Percentiles rank a stretch among this genome's conserved stretches.
Evolutionary conservation across 2,797 vertebrate species (phyloP).

Genomic region (Spatula versicolor): DNA sequence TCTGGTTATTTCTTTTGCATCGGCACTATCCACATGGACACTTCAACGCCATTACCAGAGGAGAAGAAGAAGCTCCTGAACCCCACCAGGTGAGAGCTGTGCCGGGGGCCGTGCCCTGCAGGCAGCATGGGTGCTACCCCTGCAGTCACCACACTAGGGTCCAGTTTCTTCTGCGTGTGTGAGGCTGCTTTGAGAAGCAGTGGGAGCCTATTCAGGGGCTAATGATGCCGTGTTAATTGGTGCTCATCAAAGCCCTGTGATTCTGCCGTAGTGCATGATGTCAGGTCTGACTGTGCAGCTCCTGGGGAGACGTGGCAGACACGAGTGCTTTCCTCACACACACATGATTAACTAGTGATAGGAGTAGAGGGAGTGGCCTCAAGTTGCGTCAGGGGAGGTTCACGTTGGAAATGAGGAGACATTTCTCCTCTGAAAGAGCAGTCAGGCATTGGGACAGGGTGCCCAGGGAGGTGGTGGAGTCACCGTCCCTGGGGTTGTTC

Average conservation of each 20-base stretch:
- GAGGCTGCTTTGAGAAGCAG: background rate
- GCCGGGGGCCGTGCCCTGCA: background rate
- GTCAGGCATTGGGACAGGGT: too few species aligned
- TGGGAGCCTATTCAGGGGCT: background rate
- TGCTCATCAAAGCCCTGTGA: background rate
- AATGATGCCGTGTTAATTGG: background rate
- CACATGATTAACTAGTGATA: too few species aligned
- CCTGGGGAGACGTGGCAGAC: background rate
- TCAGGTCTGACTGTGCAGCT: background rate
- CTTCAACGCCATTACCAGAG: conserved; percentile 30
- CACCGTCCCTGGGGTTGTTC: too few species aligned
- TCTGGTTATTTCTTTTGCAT: background rate
- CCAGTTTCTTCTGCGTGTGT: rapidly evolving
- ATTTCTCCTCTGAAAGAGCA: too few species aligned
- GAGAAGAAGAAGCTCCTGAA: conserved; percentile 76
- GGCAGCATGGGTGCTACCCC: too few species aligned
- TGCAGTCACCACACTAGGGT: rapidly evolving
- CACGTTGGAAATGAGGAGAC: too few species aligned
- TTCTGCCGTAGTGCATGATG: background rate
- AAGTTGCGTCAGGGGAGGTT: too few species aligned
- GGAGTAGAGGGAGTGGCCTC: too few species aligned
- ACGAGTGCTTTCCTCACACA: background rate
- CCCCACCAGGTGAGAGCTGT: conserved; percentile 68
- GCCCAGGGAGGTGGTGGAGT: too few species aligned
- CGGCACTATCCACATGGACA: background rate